Base-by-base conservation (phyloP, 1,140 invertebrate species). In the Melipona quadrifasciata region DNA sequence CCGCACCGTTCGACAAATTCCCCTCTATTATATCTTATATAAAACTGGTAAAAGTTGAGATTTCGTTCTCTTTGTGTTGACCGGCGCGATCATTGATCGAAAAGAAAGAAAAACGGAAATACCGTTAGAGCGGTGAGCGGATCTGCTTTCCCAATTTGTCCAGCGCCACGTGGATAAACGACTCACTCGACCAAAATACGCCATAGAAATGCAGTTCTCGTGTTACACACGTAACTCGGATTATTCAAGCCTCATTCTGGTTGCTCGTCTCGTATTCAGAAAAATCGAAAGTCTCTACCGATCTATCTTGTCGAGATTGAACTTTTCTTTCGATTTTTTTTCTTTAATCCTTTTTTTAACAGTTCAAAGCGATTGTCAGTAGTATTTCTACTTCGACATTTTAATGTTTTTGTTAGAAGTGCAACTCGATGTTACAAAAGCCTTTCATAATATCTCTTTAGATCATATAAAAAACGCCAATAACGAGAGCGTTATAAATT, bases 41-140 rank as follows among this genome's bases (percentile, higher is more conserved):
- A 84, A 84, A 79, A 84, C 19, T 21, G 64, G 64, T 76, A 82
- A 82, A 82, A 82, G 73, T 65, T 0, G 55, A 34, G 58, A 65
- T 65, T 61, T 76, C 53, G 47, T 65, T 67, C n/a, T n/a, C 58
- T n/a, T 24, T 64, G 1, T 10, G 16, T 34, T 31, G 24, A 47
- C 3, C 17, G 2, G 53, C 2, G 17, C 21, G 19, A 76, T 76
- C 53, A 34, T 57, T 24, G 74, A 64, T 64, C 1, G 39, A 19
- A 39, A 31, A 72, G 58, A 53, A 61, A 76, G 34, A 70, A 34
- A 55, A 34, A 16, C 0, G 8, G 4, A 19, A 61, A 67, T 71
- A 84, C 82, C 82, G 82, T 84, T 84, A 78, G 80, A 21, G 10
- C 31, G n/a, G 34, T 51, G 39, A 72, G 21, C n/a, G 73, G 64